Conservation (phyloP, 2,888 invertebrate genomes). For the Rhimphoctona megacephalus region DNA sequence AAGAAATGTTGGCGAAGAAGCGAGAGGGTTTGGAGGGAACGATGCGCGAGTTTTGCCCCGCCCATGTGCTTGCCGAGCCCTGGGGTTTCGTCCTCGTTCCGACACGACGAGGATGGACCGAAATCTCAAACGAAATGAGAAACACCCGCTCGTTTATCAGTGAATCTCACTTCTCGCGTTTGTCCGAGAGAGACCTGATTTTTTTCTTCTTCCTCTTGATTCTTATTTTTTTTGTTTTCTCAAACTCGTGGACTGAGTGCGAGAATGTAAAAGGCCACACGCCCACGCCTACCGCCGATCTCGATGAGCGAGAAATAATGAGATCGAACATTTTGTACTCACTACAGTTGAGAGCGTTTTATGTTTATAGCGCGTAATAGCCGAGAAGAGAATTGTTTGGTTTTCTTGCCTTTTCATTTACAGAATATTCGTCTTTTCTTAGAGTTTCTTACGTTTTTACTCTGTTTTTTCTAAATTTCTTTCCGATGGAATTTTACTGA, state of each 20-base stretch:
- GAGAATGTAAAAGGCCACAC: slow-evolving; percentile 68
- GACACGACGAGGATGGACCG: slow-evolving; percentile 71
- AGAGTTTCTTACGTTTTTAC: not conserved
- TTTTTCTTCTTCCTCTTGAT: slow-evolving; percentile 54
- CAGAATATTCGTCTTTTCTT: slow-evolving; percentile 7
- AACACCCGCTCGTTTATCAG: slow-evolving; percentile 83
- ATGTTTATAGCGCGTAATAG: not conserved
- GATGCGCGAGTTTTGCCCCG: slow-evolving; percentile 72
- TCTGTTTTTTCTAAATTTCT: not conserved
- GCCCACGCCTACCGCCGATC: slow-evolving; percentile 78
- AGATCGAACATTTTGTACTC: slow-evolving; percentile 46
- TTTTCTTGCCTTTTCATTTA: slow-evolving; percentile 17
- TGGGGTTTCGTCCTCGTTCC: slow-evolving; percentile 77
- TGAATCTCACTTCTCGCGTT: slow-evolving; percentile 74
- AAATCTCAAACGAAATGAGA: slow-evolving; percentile 80
- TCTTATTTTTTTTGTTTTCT: slow-evolving; percentile 48
- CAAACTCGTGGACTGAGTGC: slow-evolving; percentile 43
- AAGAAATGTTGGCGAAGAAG: slow-evolving; percentile 30
- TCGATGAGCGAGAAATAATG: slow-evolving; percentile 57
- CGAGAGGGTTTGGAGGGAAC: slow-evolving; percentile 39
- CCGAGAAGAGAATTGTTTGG: slow-evolving; percentile 2
- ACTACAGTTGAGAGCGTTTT: slow-evolving; percentile 17
- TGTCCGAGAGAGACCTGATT: slow-evolving; percentile 64
- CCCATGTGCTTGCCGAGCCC: slow-evolving; percentile 75
- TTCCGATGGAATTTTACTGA: not conserved